Base-by-base conservation (phyloP, 1,140 invertebrate species). In the Drosophila bifasciata region DNA sequence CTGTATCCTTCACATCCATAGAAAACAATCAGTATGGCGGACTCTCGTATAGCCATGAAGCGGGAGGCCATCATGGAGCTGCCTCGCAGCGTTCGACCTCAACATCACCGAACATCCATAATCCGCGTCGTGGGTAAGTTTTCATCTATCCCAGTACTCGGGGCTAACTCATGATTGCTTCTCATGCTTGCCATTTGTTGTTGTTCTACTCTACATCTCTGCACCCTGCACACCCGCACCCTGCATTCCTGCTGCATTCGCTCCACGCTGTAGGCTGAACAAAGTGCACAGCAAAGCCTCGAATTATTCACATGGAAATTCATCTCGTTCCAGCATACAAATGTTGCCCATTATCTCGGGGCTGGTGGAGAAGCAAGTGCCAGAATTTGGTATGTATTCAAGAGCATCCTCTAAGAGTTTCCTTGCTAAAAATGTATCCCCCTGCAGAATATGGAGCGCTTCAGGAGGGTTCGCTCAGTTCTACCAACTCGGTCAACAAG, bases 361-460 rank as follows among this genome's bases (percentile, higher is more conserved):
- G 32, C 72, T 92, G 15, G 91, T 92, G 28, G 91, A 92, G 49
- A 92, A 92, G 32, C 91, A 92, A 51, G 76, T 88, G 45, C 78
- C 90, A 0, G 89, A 91, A 50, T 90, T 92, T 50, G 91, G 91
- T 91, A 58, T 53, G 66, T 52, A 13, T 2, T 2, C 28, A 16
- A 13, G 11, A 11, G 16, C 21, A 32, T 13, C 4, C 1, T 36
- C 32, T 4, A 36, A 36, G 32, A 1, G 43, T 28, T 28, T 44
- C 5, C 41, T 21, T 1, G 8, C 41, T 32, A 11, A 28, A 36
- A 41, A 11, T 21, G 13, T 4, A 43, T 40, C 11, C 5, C 5
- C 49, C 8, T 23, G 4, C 75, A 96, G 95, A 95, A 89, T 96
- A 96, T 83, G 95, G 95, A 5, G 94, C 95, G 5, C 90, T 97